These are phyloP conservation scores for Sebastes matsubarae DNA, from an alignment of 2,797 vertebrate species.

Conservation along the genomic window DNA sequence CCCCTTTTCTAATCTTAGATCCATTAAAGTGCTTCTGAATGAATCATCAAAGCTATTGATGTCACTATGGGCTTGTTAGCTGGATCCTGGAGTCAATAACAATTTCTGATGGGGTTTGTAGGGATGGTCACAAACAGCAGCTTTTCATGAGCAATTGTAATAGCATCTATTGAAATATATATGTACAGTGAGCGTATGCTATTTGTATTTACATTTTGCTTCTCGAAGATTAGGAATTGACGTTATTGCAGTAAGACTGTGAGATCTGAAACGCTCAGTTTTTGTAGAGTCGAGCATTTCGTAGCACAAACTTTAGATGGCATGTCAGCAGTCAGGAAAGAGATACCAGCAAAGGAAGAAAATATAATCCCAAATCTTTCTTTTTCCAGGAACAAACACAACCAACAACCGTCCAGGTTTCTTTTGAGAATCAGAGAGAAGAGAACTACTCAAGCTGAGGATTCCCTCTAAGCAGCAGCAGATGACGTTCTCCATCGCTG, in stretches of 20 bases:
- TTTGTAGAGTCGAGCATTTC: background rate
- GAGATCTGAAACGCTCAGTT: background rate
- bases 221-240: background rate
- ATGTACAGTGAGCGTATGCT: background rate
- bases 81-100: conserved; percentile 64
- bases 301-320: background rate
- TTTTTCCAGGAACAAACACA: conserved; percentile 44
- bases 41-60: conserved; percentile 76
- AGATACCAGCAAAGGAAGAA: conserved; percentile 20
- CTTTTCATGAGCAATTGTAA: conserved; percentile 19
- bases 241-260: background rate
- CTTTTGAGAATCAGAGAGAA: conserved; percentile 35
- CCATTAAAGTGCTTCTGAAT: conserved; percentile 72
- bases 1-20: conserved; percentile 74
- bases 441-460: conserved; percentile 64
- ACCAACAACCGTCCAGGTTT: conserved; percentile 20
- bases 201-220: conserved; percentile 25
- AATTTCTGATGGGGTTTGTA: conserved; percentile 59
- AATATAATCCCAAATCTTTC: conserved; percentile 35
- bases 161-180: background rate
- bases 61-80: conserved; percentile 71
- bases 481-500: conserved; percentile 58
- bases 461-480: conserved; percentile 73
- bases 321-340: conserved; percentile 25
- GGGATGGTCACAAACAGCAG: conserved; percentile 35